Conservation (phyloP, 2,797 vertebrate species). For the Catostomus latipinnis region DNA sequence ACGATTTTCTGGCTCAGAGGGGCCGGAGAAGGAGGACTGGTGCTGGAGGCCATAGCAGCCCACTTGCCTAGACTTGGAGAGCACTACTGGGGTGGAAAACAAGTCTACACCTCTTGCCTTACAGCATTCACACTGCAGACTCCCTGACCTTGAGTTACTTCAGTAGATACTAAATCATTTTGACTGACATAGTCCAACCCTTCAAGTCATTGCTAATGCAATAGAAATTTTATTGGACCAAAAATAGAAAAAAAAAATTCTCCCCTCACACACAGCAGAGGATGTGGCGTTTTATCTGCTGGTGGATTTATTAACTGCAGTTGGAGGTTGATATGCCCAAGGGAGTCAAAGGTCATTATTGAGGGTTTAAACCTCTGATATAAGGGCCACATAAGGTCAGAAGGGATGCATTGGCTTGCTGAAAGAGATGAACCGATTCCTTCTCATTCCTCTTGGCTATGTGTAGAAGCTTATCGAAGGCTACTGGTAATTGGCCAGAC, state of each 20-base stretch:
- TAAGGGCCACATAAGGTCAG: conserved; percentile 8
- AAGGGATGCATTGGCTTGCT: background rate
- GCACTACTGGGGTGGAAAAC: conserved; percentile 1
- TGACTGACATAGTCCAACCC: conserved; percentile 49
- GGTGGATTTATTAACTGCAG: conserved; percentile 38
- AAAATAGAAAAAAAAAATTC: conserved; percentile 25
- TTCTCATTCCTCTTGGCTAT: background rate
- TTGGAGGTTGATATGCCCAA: conserved; percentile 10
- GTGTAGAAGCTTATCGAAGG: conserved; percentile 4
- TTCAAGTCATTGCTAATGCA: conserved; percentile 56
- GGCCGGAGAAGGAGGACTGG: conserved; percentile 13
- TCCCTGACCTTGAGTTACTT: conserved; percentile 50
- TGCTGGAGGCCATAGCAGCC: conserved; percentile 37
- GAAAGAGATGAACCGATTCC: background rate
- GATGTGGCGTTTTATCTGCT: conserved; percentile 30
- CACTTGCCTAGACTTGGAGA: background rate
- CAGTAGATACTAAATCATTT: conserved; percentile 56
- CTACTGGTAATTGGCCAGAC: background rate
- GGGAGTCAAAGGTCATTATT: conserved; percentile 9
- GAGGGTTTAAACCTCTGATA: conserved; percentile 7
- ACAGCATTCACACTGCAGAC: conserved; percentile 31
- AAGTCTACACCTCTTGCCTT: conserved; percentile 26
- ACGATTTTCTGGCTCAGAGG: conserved; percentile 33
- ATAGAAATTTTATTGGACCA: conserved; percentile 52
- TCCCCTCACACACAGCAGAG: background rate